Evolutionary conservation across 2,113 vertebrate genomes (phyloP).

Genomic region (Electrona antarctica): DNA sequence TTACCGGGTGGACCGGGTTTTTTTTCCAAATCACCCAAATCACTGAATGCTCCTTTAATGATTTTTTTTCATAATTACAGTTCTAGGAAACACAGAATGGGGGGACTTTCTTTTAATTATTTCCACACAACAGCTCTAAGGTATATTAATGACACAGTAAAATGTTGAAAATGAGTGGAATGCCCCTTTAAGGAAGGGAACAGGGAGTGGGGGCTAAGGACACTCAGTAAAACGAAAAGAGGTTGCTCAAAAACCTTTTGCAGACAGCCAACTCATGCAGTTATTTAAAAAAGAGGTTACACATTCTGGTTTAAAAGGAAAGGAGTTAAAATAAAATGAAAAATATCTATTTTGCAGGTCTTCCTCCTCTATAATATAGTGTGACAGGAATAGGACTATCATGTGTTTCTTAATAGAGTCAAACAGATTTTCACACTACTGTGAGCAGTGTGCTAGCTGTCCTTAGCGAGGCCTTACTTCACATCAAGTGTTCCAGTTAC

Average conservation of each 20-base stretch:
- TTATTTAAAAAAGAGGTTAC: conserved; percentile 42
- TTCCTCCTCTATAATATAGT: background rate
- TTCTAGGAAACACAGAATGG: too few species aligned
- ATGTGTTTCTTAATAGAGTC: background rate
- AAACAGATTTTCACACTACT: conserved; percentile 7
- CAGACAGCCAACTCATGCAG: conserved; percentile 55
- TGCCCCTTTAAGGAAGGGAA: conserved; percentile 43
- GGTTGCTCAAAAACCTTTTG: conserved; percentile 20
- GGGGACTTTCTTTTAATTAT: too few species aligned
- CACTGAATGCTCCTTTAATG: too few species aligned
- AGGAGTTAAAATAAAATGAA: conserved; percentile 26
- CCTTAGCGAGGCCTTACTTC: background rate
- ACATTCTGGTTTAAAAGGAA: conserved; percentile 29
- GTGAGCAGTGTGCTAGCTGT: conserved; percentile 7
- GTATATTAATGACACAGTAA: too few species aligned
- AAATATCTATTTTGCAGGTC: background rate
- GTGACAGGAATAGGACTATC: background rate
- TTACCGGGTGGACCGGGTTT: too few species aligned
- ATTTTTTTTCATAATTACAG: too few species aligned
- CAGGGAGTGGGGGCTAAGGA: conserved; percentile 7
- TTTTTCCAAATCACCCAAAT: too few species aligned
- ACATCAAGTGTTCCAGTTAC: background rate
- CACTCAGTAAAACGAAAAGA: conserved; percentile 27
- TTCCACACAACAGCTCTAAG: too few species aligned
- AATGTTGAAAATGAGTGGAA: too few species aligned